Evolutionary conservation across 2,113 vertebrate species (phyloP), one percentile per base, ranked within the genome.

Genomic region (Cinclus mexicanus): DNA sequence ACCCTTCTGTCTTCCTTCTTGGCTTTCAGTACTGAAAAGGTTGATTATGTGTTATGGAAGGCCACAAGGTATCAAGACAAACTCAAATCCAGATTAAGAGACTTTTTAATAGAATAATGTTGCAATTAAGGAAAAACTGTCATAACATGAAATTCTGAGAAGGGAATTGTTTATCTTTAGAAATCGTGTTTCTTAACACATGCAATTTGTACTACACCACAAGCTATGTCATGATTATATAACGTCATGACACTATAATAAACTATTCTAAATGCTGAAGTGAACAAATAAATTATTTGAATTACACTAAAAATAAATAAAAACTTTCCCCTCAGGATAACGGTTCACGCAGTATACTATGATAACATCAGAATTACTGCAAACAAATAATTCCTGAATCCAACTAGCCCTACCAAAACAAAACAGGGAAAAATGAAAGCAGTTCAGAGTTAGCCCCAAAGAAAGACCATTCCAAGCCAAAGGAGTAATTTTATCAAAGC

Each of bases 271-370:
- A 71, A n/a, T 52, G 87, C 4, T 78, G 37, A 87, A 69, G 18
- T 31, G 7, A 67, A 79, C 17, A 94, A 91, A 59, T n/a, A 41
- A 42, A 41, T 74, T 31, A 60, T 18, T 6, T 56, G 2, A 74
- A 78, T 74, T n/a, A 18, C 8, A 47, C 3, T 69, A 65, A 59
- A 81, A 87, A 60, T 13, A 80, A 5, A 53, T 13, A 74, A 49
- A 72, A 83, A 17, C 18, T 57, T 79, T 72, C 11, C 31, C 49
- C 15, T 49, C 33, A n/a, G 52, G 29, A 37, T 42, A 61, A 47
- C 47, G 0, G 1, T 53, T 88, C 64, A 63, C 1, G 10, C 7
- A 67, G 18, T 3, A 0, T n/a, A 53, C 5, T 31, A 53, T 14
- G 24, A 33, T 70, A 74, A 47, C 3, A 5, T 22, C 39, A 69